Evolutionary conservation across 1,140 invertebrate species (phyloP).

Genomic region (Pentalonia nigronervosa): DNA sequence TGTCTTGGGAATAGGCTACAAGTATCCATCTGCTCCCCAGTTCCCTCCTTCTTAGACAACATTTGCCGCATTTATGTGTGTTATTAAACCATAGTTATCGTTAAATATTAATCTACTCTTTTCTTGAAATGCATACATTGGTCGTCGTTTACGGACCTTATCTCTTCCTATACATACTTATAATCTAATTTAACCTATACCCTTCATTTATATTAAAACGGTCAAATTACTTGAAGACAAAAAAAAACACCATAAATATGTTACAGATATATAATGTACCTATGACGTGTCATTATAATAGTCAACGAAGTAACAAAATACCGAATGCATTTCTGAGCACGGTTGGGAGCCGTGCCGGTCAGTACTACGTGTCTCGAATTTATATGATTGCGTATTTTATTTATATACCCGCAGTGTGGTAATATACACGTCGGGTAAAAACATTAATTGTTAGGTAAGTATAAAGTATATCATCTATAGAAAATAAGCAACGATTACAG

Average conservation of each 20-base stretch:
- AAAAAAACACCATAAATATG: not conserved
- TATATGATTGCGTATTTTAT: not conserved
- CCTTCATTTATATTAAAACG: not conserved
- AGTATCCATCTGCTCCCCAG: not conserved
- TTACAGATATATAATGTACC: not conserved
- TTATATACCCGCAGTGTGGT: not conserved
- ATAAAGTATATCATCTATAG: not conserved
- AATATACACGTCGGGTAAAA: not conserved
- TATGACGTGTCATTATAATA: not conserved
- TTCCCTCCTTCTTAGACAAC: rapidly evolving
- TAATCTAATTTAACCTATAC: not conserved
- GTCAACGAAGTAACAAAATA: not conserved
- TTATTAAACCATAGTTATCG: no score
- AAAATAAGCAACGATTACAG: not conserved
- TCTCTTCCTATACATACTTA: no score
- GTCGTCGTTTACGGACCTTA: no score
- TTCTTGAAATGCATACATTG: not conserved
- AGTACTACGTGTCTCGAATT: not conserved
- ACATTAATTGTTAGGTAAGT: not conserved
- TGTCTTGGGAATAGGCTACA: no score
- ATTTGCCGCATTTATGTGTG: not conserved
- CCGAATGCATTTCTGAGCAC: not conserved
- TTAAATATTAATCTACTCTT: not conserved
- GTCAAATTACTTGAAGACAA: not conserved
- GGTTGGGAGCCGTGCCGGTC: not conserved